A percentile compares a stretch with the other conserved stretches of the same genome.
Conservation (phyloP, 2,888 invertebrate species). For the Choreutis nemorana region DNA sequence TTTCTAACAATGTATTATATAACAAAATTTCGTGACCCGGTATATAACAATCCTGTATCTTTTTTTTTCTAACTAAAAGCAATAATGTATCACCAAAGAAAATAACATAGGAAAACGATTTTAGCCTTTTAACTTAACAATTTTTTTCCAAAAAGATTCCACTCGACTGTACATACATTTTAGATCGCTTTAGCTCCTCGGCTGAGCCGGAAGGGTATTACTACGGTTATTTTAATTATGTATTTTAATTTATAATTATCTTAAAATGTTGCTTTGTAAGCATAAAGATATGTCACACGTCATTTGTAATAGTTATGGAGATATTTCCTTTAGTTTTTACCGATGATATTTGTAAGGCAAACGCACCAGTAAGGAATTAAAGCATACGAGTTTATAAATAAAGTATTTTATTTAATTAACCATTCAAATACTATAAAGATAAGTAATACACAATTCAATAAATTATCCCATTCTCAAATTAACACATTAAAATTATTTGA, state of each 20-base stretch:
- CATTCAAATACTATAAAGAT: too few species aligned
- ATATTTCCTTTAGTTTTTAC: conserved; percentile 47
- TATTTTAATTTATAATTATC: conserved; percentile 24
- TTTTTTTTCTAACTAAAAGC: conserved; percentile 15
- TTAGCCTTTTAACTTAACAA: too few species aligned
- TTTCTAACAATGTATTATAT: too few species aligned
- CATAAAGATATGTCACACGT: conserved; percentile 36
- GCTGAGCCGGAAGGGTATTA: too few species aligned
- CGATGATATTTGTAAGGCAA: conserved; percentile 59
- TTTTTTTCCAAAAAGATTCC: too few species aligned
- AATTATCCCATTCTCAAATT: too few species aligned
- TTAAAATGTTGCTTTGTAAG: conserved; percentile 34
- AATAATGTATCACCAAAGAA: conserved; percentile 15
- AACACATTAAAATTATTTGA: too few species aligned
- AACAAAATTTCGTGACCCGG: too few species aligned
- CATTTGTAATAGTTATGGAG: conserved; percentile 35
- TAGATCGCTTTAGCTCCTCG: too few species aligned
- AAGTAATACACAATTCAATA: too few species aligned
- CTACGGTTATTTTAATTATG: too few species aligned
- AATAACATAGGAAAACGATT: conserved; percentile 7
- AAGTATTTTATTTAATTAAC: conserved; percentile 8
- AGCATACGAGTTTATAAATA: conserved; percentile 59
- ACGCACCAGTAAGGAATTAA: conserved; percentile 67
- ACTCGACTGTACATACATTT: too few species aligned
- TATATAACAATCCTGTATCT: conserved; percentile 16